Evolutionary conservation across 1,140 invertebrate species (phyloP).

Genomic region (Drosophila tristis): DNA sequence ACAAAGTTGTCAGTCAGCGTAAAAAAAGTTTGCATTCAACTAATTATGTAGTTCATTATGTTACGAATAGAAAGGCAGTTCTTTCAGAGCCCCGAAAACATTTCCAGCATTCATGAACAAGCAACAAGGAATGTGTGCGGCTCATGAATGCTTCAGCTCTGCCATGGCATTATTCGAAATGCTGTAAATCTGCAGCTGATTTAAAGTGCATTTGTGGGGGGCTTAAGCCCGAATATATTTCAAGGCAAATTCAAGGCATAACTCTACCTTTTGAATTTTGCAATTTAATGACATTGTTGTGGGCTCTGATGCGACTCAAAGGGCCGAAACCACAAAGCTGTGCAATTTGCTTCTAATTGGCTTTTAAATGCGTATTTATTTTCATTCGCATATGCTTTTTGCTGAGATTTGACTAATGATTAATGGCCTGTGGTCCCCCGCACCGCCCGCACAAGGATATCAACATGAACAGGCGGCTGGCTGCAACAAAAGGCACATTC

Average conservation of each 20-base stretch:
- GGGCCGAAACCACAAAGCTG: conserved; percentile 40
- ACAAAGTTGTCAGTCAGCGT: conserved; percentile 32
- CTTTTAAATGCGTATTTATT: conserved; percentile 49
- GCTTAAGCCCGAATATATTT: conserved; percentile 24
- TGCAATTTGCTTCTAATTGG: conserved; percentile 61
- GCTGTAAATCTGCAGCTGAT: background rate
- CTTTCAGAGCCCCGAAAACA: background rate
- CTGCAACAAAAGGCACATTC: conserved; percentile 19
- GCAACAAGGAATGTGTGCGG: background rate
- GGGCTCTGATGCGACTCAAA: conserved; percentile 49
- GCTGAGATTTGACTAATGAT: conserved; percentile 61
- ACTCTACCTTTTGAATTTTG: conserved; percentile 19
- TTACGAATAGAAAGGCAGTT: conserved; percentile 10
- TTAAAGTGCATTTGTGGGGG: conserved; percentile 22
- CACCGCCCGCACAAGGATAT: background rate
- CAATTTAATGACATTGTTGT: conserved; percentile 51
- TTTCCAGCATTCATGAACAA: conserved; percentile 1
- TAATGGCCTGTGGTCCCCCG: conserved; percentile 31
- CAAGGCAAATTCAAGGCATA: background rate
- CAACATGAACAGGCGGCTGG: conserved; percentile 1
- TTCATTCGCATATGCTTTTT: conserved; percentile 13
- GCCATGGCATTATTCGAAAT: background rate
- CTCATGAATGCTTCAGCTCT: background rate
- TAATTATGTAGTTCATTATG: conserved; percentile 73
- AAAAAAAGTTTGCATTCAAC: conserved; percentile 47